phyloP scores from a whole-genome alignment of 2,113 vertebrate species.

The Lagopus leucura region DNA sequence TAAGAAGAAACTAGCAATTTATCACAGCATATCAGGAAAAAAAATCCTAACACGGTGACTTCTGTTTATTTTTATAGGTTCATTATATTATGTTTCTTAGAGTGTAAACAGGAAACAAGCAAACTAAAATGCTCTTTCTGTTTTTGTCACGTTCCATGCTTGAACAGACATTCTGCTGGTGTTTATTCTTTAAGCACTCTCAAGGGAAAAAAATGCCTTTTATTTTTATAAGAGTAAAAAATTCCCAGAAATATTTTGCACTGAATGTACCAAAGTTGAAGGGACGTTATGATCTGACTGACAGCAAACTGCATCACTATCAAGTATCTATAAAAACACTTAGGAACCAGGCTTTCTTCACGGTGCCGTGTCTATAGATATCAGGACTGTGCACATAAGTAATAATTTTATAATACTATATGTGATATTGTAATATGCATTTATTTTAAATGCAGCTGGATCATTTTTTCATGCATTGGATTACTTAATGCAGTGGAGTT shows the following conservation, averaged over 20 bases:
- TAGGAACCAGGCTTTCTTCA: conserved; percentile 72
- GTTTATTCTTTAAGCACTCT: conserved; percentile 77
- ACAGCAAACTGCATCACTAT: conserved; percentile 70
- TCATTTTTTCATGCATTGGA: conserved; percentile 77
- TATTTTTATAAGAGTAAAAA: conserved; percentile 83
- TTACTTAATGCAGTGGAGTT: conserved; percentile 77
- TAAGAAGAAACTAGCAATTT: conserved; percentile 77
- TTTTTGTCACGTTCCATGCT: conserved; percentile 72
- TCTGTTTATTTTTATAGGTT: conserved; percentile 81
- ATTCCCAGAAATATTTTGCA: conserved; percentile 80
- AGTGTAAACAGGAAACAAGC: conserved; percentile 70
- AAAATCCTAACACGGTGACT: conserved; percentile 74
- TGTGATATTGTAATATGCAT: conserved; percentile 78
- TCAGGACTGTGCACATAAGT: conserved; percentile 78
- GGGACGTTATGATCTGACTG: conserved; percentile 71
- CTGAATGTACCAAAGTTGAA: conserved; percentile 85
- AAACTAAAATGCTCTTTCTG: conserved; percentile 48
- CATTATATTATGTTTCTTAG: conserved; percentile 75
- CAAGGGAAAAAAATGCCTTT: conserved; percentile 78
- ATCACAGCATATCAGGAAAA: conserved; percentile 79
- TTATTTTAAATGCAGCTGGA: conserved; percentile 81
- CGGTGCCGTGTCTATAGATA: conserved; percentile 73
- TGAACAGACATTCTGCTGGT: conserved; percentile 72
- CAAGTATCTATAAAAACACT: conserved; percentile 67
- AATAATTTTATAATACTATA: conserved; percentile 79